A percentile compares a stretch with the other conserved stretches of the same genome.
Evolutionary conservation across 2,888 invertebrate species (phyloP).

Genomic region (Leptogaster cylindrica): DNA sequence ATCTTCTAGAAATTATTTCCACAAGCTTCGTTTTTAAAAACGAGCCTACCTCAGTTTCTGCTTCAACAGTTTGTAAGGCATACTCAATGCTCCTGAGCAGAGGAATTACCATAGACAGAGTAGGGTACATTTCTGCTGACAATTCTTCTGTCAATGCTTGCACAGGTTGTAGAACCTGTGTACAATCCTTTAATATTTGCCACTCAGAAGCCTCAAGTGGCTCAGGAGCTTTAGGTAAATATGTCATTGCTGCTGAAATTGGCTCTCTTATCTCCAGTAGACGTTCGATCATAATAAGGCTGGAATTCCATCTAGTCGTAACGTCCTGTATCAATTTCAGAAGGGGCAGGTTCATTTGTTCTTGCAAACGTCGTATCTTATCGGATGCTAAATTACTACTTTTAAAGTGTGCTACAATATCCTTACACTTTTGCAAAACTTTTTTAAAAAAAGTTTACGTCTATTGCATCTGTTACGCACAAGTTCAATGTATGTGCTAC

Average conservation of each 20-base stretch:
- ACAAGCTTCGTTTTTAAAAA: too few species aligned
- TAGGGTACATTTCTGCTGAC: too few species aligned
- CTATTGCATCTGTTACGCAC: too few species aligned
- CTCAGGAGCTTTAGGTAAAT: slow-evolving; percentile 14
- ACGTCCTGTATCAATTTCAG: slow-evolving; percentile 41
- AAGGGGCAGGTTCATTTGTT: slow-evolving; percentile 10
- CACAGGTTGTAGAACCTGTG: slow-evolving; percentile 9
- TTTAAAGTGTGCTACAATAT: slow-evolving; percentile 40
- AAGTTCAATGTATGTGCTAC: slow-evolving; percentile 34
- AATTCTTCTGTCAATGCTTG: slow-evolving; percentile 21
- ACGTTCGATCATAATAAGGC: slow-evolving; percentile 28
- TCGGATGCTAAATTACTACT: slow-evolving; percentile 20
- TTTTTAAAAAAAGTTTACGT: too few species aligned
- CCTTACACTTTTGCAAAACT: too few species aligned
- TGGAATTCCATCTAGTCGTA: slow-evolving; percentile 41
- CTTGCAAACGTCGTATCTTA: slow-evolving; percentile 12
- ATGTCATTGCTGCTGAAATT: slow-evolving; percentile 17
- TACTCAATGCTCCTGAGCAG: too few species aligned
- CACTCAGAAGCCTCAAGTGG: slow-evolving; percentile 7
- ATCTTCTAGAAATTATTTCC: too few species aligned
- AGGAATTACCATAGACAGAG: too few species aligned
- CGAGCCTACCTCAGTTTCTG: too few species aligned
- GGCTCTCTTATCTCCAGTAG: slow-evolving; percentile 30
- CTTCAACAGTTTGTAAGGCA: too few species aligned
- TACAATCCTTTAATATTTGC: slow-evolving; percentile 23